Conservation (phyloP, 2,113 vertebrate genomes). For the Chinchilla lanigera region DNA sequence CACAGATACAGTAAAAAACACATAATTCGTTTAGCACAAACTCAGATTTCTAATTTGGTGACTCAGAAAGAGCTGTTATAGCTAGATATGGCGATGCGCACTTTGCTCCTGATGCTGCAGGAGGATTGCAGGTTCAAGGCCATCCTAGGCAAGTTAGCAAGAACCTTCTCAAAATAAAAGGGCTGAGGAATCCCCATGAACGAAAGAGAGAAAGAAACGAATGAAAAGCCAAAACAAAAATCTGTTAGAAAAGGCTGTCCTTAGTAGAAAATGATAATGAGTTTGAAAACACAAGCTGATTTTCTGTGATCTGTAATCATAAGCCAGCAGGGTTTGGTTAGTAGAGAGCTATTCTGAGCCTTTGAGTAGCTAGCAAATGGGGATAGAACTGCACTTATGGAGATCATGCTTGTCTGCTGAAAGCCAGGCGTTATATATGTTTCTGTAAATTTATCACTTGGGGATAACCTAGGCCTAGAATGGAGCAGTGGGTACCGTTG, state of each 20-base stretch:
- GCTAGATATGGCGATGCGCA: background rate
- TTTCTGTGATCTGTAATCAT: background rate
- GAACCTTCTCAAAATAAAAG: background rate
- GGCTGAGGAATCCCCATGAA: background rate
- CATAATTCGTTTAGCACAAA: background rate
- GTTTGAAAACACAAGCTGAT: constrained; percentile 3
- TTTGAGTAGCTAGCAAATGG: background rate
- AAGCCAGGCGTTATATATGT: background rate
- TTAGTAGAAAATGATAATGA: background rate
- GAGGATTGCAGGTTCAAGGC: background rate
- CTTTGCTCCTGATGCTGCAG: background rate
- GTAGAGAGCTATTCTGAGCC: background rate
- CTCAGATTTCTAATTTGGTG: background rate
- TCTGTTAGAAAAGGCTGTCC: background rate
- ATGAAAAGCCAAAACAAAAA: background rate
- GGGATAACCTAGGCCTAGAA: background rate
- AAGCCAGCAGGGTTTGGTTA: background rate
- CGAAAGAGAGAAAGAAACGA: background rate
- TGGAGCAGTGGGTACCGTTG: background rate
- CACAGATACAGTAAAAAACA: background rate
- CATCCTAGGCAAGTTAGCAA: background rate
- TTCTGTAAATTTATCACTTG: background rate
- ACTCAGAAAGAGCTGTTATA: constrained; percentile 25
- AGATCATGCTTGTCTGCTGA: background rate
- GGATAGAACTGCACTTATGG: background rate